Evolutionary conservation across 2,888 invertebrate species (phyloP), one percentile per base, ranked within the genome.

Genomic region (Chironomus tentans): DNA sequence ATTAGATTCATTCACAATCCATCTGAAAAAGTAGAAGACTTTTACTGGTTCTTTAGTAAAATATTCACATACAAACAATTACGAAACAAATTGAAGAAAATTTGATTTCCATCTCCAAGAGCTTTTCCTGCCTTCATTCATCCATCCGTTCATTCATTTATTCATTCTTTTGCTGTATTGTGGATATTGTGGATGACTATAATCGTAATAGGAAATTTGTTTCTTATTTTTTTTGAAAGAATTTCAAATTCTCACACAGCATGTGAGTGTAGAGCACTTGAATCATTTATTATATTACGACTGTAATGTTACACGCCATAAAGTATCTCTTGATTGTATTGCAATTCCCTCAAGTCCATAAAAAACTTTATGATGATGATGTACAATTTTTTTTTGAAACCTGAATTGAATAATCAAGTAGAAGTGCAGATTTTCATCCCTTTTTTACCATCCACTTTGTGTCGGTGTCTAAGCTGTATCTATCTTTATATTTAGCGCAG

Each of bases 41-140:
- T 56, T 18, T 38, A 38, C 38, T 38, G 56, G 56, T 56, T 56
- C 21, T 73, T 75, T 21, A 38, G 74, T 68, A 75, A 75, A 75
- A 68, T 75, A 75, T 75, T 65, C 74, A 75, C 74, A 75, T 75
- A 75, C 65, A 46, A 75, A 65, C 74, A 75, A 75, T 75, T 75
- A 75, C 74, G 28, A 24, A 68, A 68, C 74, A 47, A 73, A 71
- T 71, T 71, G 71, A 71, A 61, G 71, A 18, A 73, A 73, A 73
- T 73, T 73, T 73, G 72, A 73, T 73, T 73, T 73, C 62, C 62
- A 65, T 65, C 65, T 24, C 22, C 21, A 24, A 65, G 65, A 24
- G 10, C 24, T 65, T 65, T 38, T 65, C 65, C 65, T 65, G 22
- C 21, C 24, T 61, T 13, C 46, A 15, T 68, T 28, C 18, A 68